Percentiles rank a stretch among this genome's conserved stretches.
Conservation (phyloP, 1,140 invertebrate genomes). For the Euwallacea similis region DNA sequence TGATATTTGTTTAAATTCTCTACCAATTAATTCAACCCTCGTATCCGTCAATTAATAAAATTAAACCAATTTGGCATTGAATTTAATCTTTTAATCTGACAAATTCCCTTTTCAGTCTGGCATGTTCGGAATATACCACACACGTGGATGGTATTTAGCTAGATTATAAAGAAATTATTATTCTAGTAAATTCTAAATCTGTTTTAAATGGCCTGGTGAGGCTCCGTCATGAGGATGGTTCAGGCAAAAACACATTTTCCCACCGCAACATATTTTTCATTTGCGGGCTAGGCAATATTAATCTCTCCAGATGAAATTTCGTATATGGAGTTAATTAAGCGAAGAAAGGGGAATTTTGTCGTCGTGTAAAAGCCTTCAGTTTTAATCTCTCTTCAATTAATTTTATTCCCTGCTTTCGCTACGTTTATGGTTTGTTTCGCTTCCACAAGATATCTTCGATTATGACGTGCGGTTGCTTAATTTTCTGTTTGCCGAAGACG, state of each 20-base stretch:
- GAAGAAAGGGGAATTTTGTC: constrained; percentile 13
- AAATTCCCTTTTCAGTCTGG: constrained; percentile 2
- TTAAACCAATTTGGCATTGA: constrained; percentile 11
- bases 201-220: no score
- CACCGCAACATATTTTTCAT: constrained; percentile 3
- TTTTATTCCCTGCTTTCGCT: not conserved
- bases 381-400: constrained; percentile 10
- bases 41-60: constrained; percentile 10
- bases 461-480: not conserved
- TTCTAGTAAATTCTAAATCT: no score
- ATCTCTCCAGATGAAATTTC: constrained; percentile 13
- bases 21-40: not conserved
- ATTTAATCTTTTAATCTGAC: constrained; percentile 19
- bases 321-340: constrained; percentile 17
- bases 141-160: no score
- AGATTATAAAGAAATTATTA: no score
- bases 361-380: constrained; percentile 14
- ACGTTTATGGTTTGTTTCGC: not conserved
- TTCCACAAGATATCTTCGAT: not conserved
- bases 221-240: no score
- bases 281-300: constrained; percentile 9
- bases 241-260: no score
- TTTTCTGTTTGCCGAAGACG: not conserved
- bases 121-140: no score
- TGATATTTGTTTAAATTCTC: not conserved